Base-by-base conservation (phyloP, 1,140 invertebrate species). In the Drosophila nasuta region DNA sequence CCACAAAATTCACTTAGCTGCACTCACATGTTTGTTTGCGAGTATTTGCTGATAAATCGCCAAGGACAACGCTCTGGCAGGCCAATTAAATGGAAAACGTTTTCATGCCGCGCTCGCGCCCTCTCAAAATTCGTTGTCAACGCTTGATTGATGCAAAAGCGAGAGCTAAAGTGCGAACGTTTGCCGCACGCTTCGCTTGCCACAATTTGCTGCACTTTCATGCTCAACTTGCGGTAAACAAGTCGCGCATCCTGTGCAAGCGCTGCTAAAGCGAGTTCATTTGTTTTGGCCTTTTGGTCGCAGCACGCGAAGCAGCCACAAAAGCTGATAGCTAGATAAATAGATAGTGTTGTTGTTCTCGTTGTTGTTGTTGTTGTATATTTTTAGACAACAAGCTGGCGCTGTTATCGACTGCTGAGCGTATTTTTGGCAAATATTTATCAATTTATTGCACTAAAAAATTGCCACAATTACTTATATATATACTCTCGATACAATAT, bases 381-480 rank as follows among this genome's bases (percentile, higher is more conserved):
- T 60, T 63, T 77, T 68, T 38, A 56, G 35, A 52, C 65, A 38
- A 8, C 63, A 35, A 30, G 54, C 38, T 30, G 51, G 28, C 51
- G 51, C 28, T 43, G 11, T 80, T 87, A 87, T 87, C 83, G 76
- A 71, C 54, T 65, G 66, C 41, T 10, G 59, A 62, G 45, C 60
- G 54, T 79, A 77, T 87, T 88, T 83, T 82, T 59, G 77, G 68
- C 80, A 83, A 89, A 89, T 89, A 89, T 89, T 89, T 89, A 88
- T 88, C 85, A 79, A 88, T 88, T 81, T 83, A 89, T 89, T 83
- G 64, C 75, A 68, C 80, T 83, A 78, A 89, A 89, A 88, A 88
- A 88, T 81, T 83, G 83, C 77, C 68, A 80, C 80, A 88, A 88
- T 88, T 88, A 88, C 68, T 54, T 52, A 30, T 33, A 33, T 62